Base-by-base conservation (phyloP, 2,888 invertebrate species). In the Fragum whitleyi region DNA sequence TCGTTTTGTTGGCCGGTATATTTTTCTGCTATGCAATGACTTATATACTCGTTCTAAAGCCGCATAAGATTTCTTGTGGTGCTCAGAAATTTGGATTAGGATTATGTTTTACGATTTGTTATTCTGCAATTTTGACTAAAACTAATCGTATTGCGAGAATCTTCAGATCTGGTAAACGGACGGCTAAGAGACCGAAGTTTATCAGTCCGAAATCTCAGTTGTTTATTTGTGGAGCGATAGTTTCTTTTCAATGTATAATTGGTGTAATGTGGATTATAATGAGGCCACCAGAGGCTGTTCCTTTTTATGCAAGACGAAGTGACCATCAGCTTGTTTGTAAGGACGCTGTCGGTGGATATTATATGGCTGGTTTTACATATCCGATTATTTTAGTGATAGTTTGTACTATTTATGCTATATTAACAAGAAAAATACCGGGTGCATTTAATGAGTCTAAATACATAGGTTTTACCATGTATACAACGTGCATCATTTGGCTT, bases 231-330 rank as follows among this genome's bases (percentile, higher is more conserved):
- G 90, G 90, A 19, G 90, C 87, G 1, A 86, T 95, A 39, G 93
- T 94, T 5, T 85, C 90, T 14, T 88, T 94, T 28, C 94, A 94
- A 81, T 90, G 93, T 39, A 95, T 98, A 81, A 97, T 98, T 90
- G 97, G 97, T 87, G 97, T 96, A 1, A 96, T 98, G 42, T 98
- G 98, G 98, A 97, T 98, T 96, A 95, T 97, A 83, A 96, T 98
- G 88, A 96, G 97, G 0, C 98, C 98, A 16, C 97, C 98, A 0
- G 96, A 96, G 86, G 98, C 98, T 7, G 97, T 97, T 94, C 96
- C 97, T 94, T 97, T 97, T 95, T 97, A 98, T 94, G 98, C 98
- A 0, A 97, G 97, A 0, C 95, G 98, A 39, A 97, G 98, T 86
- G 97, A 97, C 95, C 98, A 98, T 95, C 96, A 98, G 91, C 95